Evolutionary conservation across 2,113 vertebrate genomes (phyloP).

Genomic region (Girardinichthys multiradiatus): DNA sequence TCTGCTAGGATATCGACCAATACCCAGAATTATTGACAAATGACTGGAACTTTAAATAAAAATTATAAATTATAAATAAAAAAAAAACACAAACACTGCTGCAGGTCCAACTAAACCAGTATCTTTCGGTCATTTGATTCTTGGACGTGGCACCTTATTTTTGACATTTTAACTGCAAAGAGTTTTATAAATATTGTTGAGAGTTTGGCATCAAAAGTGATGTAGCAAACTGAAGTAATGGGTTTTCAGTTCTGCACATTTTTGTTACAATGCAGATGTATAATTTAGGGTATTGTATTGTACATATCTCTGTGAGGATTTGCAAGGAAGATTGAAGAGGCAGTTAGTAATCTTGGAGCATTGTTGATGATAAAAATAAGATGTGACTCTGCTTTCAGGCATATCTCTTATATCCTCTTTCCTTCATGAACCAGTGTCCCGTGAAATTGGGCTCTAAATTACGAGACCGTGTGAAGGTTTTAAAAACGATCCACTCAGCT

Average conservation of each 20-base stretch:
- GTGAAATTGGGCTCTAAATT: conserved; percentile 95
- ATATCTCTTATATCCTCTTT: conserved; percentile 60
- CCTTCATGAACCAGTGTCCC: conserved; percentile 90
- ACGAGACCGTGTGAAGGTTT: conserved; percentile 72
- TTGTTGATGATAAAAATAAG: conserved; percentile 56
- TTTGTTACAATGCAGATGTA: conserved; percentile 28
- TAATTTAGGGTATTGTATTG: conserved; percentile 16
- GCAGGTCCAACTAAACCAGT: too few species aligned
- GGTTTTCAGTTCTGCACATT: background rate
- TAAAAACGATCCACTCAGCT: conserved; percentile 79
- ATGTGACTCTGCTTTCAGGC: conserved; percentile 51
- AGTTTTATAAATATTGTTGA: background rate
- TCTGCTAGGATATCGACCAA: too few species aligned
- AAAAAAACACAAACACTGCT: too few species aligned
- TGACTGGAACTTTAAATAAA: too few species aligned
- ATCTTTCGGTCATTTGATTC: too few species aligned
- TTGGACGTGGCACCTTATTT: too few species aligned
- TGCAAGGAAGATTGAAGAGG: background rate
- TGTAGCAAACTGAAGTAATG: background rate
- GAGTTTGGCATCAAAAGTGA: background rate
- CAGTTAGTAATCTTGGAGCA: conserved; percentile 25
- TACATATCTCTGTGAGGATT: conserved; percentile 10
- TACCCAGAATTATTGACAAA: too few species aligned
- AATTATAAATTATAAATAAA: too few species aligned
- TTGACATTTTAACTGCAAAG: too few species aligned